Evolutionary conservation across 2,888 invertebrate genomes (phyloP).

Genomic region (Buathra laborator): DNA sequence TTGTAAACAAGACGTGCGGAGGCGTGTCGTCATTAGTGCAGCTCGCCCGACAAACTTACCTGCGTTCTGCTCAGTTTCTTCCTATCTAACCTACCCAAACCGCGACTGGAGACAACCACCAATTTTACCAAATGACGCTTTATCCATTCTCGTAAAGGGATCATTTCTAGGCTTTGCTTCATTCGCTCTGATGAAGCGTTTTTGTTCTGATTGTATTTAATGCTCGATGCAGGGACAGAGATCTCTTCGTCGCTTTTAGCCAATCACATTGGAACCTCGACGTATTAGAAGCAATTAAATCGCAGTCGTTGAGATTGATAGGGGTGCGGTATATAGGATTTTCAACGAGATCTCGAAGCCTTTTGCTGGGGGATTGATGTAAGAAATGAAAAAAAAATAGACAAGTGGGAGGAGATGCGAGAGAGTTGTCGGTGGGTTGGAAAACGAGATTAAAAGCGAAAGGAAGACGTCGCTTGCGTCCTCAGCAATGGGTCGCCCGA

Average conservation of each 20-base stretch:
- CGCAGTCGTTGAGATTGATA: constrained; percentile 62
- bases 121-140: constrained; percentile 73
- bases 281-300: constrained; percentile 63
- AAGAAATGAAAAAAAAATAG: constrained; percentile 52
- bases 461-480: constrained; percentile 73
- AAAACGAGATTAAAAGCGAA: constrained; percentile 78
- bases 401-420: constrained; percentile 66
- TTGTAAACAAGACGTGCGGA: constrained; percentile 55
- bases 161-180: not conserved
- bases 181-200: constrained; percentile 71
- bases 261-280: not conserved
- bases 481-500: constrained; percentile 64
- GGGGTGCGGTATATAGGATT: constrained; percentile 31
- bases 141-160: constrained; percentile 66
- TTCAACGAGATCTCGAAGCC: constrained; percentile 44
- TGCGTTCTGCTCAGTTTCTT: constrained; percentile 41
- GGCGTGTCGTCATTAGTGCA: constrained; percentile 62
- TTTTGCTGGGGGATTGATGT: constrained; percentile 33
- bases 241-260: not conserved
- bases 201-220: constrained; percentile 69
- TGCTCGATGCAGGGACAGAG: constrained; percentile 14
- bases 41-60: constrained; percentile 17
- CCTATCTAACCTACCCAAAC: not conserved
- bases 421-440: constrained; percentile 70
- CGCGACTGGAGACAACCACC: constrained; percentile 19